Base-by-base conservation (phyloP, 2,797 vertebrate genomes). In the Orientallactaga sibirica region DNA sequence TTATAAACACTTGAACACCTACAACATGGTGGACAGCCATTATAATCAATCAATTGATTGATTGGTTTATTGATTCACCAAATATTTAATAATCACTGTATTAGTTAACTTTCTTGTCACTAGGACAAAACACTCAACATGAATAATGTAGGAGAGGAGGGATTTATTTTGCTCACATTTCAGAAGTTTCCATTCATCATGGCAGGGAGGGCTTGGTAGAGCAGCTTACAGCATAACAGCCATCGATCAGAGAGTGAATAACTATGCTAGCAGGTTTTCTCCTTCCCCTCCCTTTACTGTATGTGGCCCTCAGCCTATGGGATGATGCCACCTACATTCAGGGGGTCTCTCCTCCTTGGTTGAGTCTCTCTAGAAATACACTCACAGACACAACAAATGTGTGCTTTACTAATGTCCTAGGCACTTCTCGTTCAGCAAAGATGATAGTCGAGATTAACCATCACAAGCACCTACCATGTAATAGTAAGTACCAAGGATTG, bases 61-160 rank as follows among this genome's bases (percentile, higher is more conserved):
- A 70, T 33, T 87, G 43, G 15, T 43, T 67, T 25, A 73, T 37
- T 84, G 73, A 88, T 18, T 94, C 79, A 85, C 15, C 41, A 83
- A 85, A 58, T 83, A 61, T 48, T 78, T 64, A 55, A 74, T 43
- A 33, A 95, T 55, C 33, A 66, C 41, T 71, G 68, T 62, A 43
- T 25, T 75, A 22, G 55, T 20, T 61, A 61, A 33, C 5, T 61
- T 74, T 86, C 24, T n/a, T 76, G n/a, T n/a, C 61, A 55, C 8
- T 48, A 20, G 18, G 73, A 52, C 73, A 87, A 87, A 77, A 55
- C 61, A 12, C 27, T 10, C 15, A 41, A 52, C 14, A 52, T 4
- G 9, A 25, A 5, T 29, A 66, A 64, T 27, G 10, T 33, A 48
- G 33, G 68, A 20, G 68, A 77, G 4, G 29, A 67, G 15, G 5